A percentile compares a stretch with the other conserved stretches of the same genome.
Evolutionary conservation across 1,140 invertebrate species (phyloP).

Genomic region (Pseudomyrmex concolor): DNA sequence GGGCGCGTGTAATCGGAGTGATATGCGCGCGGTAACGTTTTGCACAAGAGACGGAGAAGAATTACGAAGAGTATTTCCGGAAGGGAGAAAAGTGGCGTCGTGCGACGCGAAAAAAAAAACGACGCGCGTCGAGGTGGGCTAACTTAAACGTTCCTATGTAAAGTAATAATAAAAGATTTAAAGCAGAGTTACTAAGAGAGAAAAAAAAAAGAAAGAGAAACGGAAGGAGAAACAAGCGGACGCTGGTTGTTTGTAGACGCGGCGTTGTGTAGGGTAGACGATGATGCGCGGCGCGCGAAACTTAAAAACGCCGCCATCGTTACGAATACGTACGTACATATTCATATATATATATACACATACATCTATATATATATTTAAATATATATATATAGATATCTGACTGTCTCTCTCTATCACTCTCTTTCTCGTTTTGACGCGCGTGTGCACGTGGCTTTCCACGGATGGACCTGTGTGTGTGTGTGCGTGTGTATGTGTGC

Average conservation of each 20-base stretch:
- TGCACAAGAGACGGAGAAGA: slow-evolving; percentile 2
- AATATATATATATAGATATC: slow-evolving; percentile 58
- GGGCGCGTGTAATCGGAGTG: slow-evolving; percentile 25
- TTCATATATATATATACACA: slow-evolving; percentile 78
- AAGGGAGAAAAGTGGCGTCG: slow-evolving; percentile 46
- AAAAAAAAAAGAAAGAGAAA: slow-evolving; percentile 53
- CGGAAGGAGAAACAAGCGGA: slow-evolving; percentile 56
- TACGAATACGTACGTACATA: slow-evolving; percentile 80
- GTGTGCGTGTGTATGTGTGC: neutral
- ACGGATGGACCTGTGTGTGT: slow-evolving; percentile 44
- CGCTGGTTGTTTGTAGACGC: slow-evolving; percentile 51
- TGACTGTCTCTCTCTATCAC: slow-evolving; percentile 69
- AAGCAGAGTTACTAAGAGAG: slow-evolving; percentile 75
- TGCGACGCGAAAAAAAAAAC: slow-evolving; percentile 43
- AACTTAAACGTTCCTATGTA: slow-evolving; percentile 85
- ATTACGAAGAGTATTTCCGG: slow-evolving; percentile 16
- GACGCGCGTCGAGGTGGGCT: slow-evolving; percentile 79
- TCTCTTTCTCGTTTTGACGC: slow-evolving; percentile 70
- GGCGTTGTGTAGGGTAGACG: slow-evolving; percentile 65
- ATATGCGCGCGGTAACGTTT: slow-evolving; percentile 40
- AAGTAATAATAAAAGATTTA: slow-evolving; percentile 84
- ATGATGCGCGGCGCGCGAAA: slow-evolving; percentile 65
- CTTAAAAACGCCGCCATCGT: slow-evolving; percentile 67
- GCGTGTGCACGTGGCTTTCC: slow-evolving; percentile 63
- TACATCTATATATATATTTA: slow-evolving; percentile 72